Evolutionary conservation across 2,113 vertebrate species (phyloP).

Genomic region (Eulemur macaco): DNA sequence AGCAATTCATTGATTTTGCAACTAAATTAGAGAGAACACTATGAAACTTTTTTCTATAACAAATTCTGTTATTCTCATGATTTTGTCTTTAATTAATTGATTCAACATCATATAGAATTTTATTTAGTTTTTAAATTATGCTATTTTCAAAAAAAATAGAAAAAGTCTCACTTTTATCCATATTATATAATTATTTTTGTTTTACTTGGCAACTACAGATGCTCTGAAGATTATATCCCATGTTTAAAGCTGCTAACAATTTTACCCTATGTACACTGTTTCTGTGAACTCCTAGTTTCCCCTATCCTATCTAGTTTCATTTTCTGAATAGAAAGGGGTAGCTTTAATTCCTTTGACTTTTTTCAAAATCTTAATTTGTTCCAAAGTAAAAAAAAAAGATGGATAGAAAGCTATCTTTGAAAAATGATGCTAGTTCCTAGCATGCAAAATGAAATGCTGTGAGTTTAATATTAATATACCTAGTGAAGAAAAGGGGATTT

Average conservation of each 20-base stretch:
- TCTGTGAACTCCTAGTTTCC: neutral
- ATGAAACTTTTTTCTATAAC: neutral
- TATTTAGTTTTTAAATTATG: neutral
- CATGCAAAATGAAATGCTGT: neutral
- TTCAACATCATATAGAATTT: neutral
- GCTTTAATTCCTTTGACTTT: neutral
- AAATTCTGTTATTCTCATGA: neutral
- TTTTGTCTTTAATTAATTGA: neutral
- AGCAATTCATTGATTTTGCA: neutral
- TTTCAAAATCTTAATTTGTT: constrained; percentile 19
- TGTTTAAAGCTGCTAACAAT: neutral
- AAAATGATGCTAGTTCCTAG: neutral
- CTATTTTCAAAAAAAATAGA: neutral
- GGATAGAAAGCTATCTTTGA: neutral
- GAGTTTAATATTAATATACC: neutral
- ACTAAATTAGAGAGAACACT: neutral
- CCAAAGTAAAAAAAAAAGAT: neutral
- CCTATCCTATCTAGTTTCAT: neutral
- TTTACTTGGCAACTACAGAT: neutral
- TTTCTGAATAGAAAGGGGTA: neutral
- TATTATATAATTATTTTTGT: neutral
- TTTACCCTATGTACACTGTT: neutral
- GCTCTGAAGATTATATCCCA: neutral
- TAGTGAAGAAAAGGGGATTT: neutral
- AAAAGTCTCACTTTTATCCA: neutral